A percentile compares a stretch with the other conserved stretches of the same genome.
phyloP scores from a whole-genome alignment of 1,140 invertebrate species.

The Leptinotarsa undecemlineata region DNA sequence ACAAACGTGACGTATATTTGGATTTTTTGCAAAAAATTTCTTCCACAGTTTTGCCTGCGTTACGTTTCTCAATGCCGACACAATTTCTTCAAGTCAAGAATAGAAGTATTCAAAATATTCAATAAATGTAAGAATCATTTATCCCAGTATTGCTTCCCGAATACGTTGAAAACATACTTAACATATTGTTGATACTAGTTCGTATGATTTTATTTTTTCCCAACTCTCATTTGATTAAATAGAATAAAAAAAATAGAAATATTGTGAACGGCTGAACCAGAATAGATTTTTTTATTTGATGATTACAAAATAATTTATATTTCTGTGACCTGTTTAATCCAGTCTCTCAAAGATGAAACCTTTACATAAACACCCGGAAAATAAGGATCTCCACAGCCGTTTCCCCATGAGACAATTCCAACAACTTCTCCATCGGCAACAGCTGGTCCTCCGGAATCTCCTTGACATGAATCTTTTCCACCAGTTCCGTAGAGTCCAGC shows the following conservation, averaged over 20 bases:
- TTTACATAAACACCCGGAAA: conserved; percentile 39
- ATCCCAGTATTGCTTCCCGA: background rate
- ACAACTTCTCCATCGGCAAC: conserved; percentile 51
- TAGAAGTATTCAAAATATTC: too few species aligned
- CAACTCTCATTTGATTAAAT: background rate
- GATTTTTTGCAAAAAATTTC: too few species aligned
- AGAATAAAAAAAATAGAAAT: background rate
- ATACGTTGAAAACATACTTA: background rate
- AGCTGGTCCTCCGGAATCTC: conserved; percentile 69
- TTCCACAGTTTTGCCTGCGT: too few species aligned
- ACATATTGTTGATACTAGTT: background rate
- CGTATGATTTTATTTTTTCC: too few species aligned
- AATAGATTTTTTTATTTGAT: background rate
- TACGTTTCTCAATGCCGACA: too few species aligned
- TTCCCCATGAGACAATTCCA: conserved; percentile 66
- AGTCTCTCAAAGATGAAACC: conserved; percentile 27
- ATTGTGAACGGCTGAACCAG: background rate
- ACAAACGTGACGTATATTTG: too few species aligned
- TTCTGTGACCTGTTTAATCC: conserved; percentile 24
- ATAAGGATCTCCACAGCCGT: conserved; percentile 34
- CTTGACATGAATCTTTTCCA: conserved; percentile 64
- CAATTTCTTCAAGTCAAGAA: too few species aligned
- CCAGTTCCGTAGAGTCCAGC: conserved; percentile 51
- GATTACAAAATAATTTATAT: background rate
- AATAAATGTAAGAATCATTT: too few species aligned